These are phyloP conservation scores for Conus ventricosus DNA, from an alignment of 1,140 invertebrate species.

Conservation along the genomic window DNA sequence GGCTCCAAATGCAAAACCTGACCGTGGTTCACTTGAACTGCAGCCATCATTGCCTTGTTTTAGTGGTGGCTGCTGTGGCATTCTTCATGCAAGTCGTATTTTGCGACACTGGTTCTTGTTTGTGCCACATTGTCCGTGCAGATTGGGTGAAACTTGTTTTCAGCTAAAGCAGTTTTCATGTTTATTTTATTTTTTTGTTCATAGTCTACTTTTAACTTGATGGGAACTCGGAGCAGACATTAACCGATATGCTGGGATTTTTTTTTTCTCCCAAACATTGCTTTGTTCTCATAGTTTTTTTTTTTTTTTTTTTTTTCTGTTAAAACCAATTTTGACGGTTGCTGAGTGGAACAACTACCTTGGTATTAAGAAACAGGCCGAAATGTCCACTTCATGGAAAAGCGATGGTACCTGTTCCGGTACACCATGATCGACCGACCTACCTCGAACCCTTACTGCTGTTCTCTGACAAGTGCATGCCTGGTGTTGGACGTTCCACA, in stretches of 20 bases:
- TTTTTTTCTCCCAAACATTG: neutral
- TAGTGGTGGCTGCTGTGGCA: no score
- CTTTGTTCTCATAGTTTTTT: neutral
- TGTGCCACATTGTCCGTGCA: no score
- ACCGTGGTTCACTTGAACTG: neutral
- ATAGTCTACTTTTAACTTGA: no score
- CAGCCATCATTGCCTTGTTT: no score
- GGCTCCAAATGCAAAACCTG: neutral
- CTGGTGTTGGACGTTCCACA: neutral
- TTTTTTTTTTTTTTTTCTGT: neutral
- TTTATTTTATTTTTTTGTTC: no score
- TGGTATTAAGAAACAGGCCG: neutral
- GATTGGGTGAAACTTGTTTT: no score
- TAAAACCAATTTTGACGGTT: neutral
- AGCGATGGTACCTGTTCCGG: neutral
- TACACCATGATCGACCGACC: conserved; percentile 17
- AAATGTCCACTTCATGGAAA: neutral
- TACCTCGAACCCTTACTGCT: conserved; percentile 27
- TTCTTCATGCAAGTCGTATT: no score
- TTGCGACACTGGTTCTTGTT: no score
- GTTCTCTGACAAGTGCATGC: conserved; percentile 22
- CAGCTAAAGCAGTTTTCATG: no score
- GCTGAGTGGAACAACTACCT: neutral
- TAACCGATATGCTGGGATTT: no score
- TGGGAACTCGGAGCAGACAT: no score